phyloP scores from a whole-genome alignment of 2,797 vertebrate genomes.

The Phoebastria nigripes region DNA sequence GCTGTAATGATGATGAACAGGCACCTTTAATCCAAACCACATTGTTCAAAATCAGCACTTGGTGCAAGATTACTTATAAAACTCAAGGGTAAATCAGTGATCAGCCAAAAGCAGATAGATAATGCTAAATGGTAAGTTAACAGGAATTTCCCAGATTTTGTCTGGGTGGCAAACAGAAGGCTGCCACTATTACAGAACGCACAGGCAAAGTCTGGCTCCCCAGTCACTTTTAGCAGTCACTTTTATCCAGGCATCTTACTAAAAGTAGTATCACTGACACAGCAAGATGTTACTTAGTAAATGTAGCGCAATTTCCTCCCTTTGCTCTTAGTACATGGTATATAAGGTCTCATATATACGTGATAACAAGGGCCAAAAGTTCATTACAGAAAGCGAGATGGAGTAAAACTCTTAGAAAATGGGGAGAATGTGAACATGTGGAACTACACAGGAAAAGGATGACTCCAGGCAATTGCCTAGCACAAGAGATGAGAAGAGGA shows the following conservation, averaged over 20 bases:
- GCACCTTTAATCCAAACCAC: constrained; percentile 16
- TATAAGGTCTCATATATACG: not conserved
- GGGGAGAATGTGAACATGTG: not conserved
- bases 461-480: not conserved
- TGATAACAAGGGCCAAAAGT: not conserved
- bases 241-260: not conserved
- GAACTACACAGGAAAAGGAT: not conserved
- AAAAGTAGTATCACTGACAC: not conserved
- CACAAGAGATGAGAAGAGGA: not conserved
- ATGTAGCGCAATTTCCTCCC: not conserved
- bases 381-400: not conserved
- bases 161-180: not conserved
- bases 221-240: not conserved
- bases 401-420: not conserved
- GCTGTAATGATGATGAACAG: constrained; percentile 7
- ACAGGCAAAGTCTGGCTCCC: not conserved
- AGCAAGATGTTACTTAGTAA: not conserved
- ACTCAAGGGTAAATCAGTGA: not conserved
- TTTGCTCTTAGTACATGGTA: not conserved
- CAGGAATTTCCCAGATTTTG: not conserved
- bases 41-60: not conserved
- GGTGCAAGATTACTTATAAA: not conserved
- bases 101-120: not conserved
- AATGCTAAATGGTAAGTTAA: not conserved
- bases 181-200: not conserved